Evolutionary conservation across 2,797 vertebrate genomes (phyloP), one percentile per base, ranked within the genome.

Genomic region (Fratercula arctica): DNA sequence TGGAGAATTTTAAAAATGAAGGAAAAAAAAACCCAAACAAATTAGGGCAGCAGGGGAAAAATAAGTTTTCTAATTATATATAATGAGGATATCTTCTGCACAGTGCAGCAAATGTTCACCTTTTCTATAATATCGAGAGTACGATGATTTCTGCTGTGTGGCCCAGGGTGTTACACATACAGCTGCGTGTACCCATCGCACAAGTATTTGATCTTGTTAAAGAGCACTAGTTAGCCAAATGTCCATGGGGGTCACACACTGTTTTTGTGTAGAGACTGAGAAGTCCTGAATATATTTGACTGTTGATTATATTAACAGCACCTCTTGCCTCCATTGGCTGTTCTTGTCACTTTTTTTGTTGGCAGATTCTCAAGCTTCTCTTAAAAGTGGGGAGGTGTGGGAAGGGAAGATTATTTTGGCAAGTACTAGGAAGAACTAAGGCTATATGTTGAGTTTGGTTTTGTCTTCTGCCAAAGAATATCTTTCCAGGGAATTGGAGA

Each of bases 51-150:
- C 46, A 50, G 29, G 54, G 54, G 69, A 20, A 95, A 97, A 96
- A 93, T 89, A 96, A 89, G 29, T 77, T 93, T 94, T 85, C 86
- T 83, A 92, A 92, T 92, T 95, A 85, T 85, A 60, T 80, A 66
- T 92, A 80, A 92, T 78, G 61, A 95, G 57, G 24, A 75, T 85
- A 28, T 66, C 78, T 90, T 91, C 64, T 83, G 48, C 25, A 39
- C 4, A 75, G 29, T 41, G n/a, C 26, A 92, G 54, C 26, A 77
- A 90, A 92, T 59, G 20, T 61, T 80, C 90, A 93, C 64, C 54
- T 74, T 92, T 77, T 74, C 51, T 87, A 6, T 33, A 25, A 37
- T 31, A 84, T 11, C 0, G 16, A 54, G 28, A 43, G 33, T 20
- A 67, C 15, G n/a, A 54, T 43, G 45, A 76, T 90, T 91, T 94